These are phyloP conservation scores for Sarcophaga rosellei DNA, from an alignment of 2,888 invertebrate genomes.

Conservation along the genomic window DNA sequence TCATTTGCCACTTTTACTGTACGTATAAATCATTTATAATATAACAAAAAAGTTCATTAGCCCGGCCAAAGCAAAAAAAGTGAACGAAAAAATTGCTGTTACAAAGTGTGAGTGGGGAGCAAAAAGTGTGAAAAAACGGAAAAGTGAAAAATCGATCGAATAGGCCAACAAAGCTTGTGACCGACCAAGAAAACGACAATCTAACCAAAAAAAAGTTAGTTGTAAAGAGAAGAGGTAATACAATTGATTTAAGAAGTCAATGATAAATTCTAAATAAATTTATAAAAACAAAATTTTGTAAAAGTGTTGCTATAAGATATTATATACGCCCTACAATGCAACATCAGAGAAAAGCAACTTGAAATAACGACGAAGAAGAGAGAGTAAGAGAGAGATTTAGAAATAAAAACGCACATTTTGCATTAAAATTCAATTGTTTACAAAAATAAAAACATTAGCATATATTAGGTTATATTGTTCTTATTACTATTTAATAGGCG, in stretches of 20 bases:
- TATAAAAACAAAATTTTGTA: not conserved
- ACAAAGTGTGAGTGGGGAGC: conserved; percentile 29
- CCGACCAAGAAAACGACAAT: conserved; percentile 2
- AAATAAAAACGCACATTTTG: conserved; percentile 12
- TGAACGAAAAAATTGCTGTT: conserved; percentile 16
- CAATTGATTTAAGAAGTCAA: too few relatives aligned
- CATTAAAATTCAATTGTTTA: conserved; percentile 29
- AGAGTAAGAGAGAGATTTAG: conserved; percentile 4
- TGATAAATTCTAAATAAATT: not conserved
- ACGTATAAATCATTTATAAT: not conserved
- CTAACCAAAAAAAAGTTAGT: conserved; percentile 32
- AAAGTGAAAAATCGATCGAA: conserved; percentile 60
- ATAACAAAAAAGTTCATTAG: conserved; percentile 35
- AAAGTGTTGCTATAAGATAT: not conserved
- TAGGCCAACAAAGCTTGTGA: conserved; percentile 28
- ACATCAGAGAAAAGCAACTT: not conserved
- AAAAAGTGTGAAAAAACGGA: conserved; percentile 17
- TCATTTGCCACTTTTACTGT: not conserved
- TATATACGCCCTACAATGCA: conserved; percentile 15
- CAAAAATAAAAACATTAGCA: conserved; percentile 8
- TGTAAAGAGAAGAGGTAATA: not conserved
- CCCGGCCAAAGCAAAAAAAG: conserved; percentile 43
- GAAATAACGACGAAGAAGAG: too few relatives aligned
- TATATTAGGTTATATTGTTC: conserved; percentile 5
- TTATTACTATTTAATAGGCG: conserved; percentile 39